Conservation (phyloP, 2,888 invertebrate species). For the Rhaphigaster nebulosa region DNA sequence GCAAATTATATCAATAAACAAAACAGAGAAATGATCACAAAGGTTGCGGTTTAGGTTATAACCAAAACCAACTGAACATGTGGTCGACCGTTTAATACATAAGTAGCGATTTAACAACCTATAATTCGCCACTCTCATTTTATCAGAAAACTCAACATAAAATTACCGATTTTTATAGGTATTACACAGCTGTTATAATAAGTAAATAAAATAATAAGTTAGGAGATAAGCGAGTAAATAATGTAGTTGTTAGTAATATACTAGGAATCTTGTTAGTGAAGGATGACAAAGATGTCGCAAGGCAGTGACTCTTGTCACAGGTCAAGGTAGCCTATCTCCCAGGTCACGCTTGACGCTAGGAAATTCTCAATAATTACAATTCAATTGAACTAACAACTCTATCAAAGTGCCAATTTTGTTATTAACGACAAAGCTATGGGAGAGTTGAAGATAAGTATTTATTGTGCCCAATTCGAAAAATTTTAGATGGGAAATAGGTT, state of each 20-base stretch:
- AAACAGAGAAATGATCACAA: no score
- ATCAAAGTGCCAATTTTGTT: not conserved
- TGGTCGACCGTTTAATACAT: no score
- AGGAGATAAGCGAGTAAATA: not conserved
- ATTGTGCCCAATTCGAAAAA: not conserved
- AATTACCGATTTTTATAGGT: no score
- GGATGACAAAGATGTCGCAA: not conserved
- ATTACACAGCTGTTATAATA: no score
- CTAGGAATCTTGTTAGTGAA: not conserved
- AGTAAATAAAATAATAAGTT: no score
- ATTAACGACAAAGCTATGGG: not conserved
- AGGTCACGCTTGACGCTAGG: not conserved
- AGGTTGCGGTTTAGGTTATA: no score
- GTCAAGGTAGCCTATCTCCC: not conserved
- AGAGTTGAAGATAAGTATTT: not conserved
- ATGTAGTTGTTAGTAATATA: not conserved
- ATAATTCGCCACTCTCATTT: no score
- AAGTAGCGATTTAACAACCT: no score
- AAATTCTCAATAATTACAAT: not conserved
- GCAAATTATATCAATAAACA: no score
- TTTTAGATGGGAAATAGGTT: not conserved
- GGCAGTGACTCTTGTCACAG: not conserved
- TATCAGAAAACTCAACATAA: no score
- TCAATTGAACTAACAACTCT: not conserved
- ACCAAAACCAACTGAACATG: no score